These are phyloP conservation scores for Bursaphelenchus okinawaensis DNA, from an alignment of 2,888 invertebrate species.

Conservation along the genomic window DNA sequence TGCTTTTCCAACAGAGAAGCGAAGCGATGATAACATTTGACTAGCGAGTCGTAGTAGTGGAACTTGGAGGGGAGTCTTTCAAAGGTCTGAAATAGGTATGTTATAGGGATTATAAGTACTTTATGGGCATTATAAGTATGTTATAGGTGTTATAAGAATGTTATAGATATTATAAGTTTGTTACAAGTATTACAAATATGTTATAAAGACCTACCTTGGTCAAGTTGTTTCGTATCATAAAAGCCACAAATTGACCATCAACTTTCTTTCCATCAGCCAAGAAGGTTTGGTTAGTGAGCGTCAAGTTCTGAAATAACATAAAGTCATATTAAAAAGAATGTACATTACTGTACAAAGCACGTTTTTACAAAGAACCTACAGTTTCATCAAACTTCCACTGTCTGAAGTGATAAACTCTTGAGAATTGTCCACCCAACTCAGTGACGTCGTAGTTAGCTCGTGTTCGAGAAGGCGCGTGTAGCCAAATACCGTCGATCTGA, in stretches of 20 bases:
- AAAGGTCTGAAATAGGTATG: conserved; percentile 9
- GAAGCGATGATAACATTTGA: conserved; percentile 7
- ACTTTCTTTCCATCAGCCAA: neutral
- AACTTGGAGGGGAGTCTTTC: conserved; percentile 6
- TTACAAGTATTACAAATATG: no score
- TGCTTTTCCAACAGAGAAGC: conserved; percentile 9
- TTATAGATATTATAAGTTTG: no score
- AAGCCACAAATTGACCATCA: neutral
- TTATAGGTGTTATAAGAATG: no score
- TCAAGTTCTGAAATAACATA: neutral
- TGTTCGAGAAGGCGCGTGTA: conserved; percentile 19
- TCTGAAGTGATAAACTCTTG: conserved; percentile 19
- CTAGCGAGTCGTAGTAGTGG: conserved; percentile 8
- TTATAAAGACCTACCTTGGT: neutral
- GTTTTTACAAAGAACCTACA: no score
- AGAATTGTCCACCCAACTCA: neutral
- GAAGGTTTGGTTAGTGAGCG: neutral
- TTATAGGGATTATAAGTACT: no score
- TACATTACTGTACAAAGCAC: neutral
- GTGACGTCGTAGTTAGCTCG: conserved; percentile 17
- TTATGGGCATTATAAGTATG: no score
- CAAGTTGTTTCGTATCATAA: neutral
- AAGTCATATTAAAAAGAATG: neutral
- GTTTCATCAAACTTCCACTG: conserved; percentile 12
- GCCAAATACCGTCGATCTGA: conserved; percentile 20